Percentiles rank a stretch among this genome's conserved stretches.
These are phyloP conservation scores for Eonycteris spelaea DNA, from an alignment of 2,113 vertebrate species.

Conservation along the genomic window DNA sequence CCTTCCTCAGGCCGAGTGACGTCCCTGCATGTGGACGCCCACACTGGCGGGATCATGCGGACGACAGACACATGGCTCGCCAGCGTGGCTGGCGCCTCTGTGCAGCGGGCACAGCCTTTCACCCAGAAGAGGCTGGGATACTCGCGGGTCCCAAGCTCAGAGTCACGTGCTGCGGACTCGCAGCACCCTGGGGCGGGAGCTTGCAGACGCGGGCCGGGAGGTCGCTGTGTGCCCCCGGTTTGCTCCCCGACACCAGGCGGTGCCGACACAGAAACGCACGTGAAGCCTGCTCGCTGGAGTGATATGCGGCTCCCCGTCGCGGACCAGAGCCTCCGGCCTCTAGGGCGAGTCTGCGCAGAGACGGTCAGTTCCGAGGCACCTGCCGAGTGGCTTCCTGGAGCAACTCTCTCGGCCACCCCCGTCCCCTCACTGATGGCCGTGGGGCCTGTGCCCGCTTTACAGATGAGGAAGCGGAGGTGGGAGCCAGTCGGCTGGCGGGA, in stretches of 20 bases:
- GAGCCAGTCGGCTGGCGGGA: accelerated
- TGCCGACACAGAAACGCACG: accelerated
- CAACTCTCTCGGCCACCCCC: neutral
- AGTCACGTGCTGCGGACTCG: neutral
- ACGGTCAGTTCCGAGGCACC: neutral
- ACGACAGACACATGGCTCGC: accelerated
- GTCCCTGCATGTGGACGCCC: accelerated
- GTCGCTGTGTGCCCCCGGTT: neutral
- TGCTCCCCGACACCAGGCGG: neutral
- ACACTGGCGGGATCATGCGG: no score
- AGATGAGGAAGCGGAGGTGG: neutral
- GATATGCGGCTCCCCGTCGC: neutral
- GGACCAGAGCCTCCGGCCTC: accelerated
- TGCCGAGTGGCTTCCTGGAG: neutral
- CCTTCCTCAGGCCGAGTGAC: neutral
- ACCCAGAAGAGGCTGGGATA: neutral
- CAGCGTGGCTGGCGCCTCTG: no score
- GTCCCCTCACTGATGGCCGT: neutral
- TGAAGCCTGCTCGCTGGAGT: neutral
- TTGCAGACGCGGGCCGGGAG: neutral
- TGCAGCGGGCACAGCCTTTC: accelerated
- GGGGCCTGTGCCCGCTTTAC: neutral
- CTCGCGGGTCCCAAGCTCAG: accelerated
- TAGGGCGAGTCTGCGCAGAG: neutral
- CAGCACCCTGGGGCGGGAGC: neutral